A percentile compares a stretch with the other conserved stretches of the same genome.
Evolutionary conservation across 2,113 vertebrate species (phyloP).

Genomic region (Eublepharis macularius): DNA sequence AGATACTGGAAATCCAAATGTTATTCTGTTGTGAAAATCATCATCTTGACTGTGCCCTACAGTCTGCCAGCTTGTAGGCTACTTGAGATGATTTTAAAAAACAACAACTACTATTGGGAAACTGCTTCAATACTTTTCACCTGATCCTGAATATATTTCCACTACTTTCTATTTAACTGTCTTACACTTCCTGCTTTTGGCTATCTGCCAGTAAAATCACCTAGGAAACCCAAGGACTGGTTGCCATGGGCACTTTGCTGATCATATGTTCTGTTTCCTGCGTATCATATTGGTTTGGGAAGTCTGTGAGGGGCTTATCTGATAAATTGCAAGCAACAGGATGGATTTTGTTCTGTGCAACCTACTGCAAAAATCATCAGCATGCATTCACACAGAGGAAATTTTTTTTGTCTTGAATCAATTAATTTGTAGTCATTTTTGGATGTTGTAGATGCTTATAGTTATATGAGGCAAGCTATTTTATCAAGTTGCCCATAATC

Average conservation of each 20-base stretch:
- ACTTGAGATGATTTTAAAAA: neutral
- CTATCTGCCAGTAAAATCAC: slow-evolving; percentile 61
- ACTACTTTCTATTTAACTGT: slow-evolving; percentile 46
- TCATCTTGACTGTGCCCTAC: neutral
- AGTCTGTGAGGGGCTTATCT: neutral
- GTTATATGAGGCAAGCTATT: neutral
- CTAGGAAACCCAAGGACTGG: slow-evolving; percentile 66
- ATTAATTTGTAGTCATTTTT: neutral
- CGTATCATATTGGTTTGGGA: slow-evolving; percentile 15
- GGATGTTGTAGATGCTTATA: neutral
- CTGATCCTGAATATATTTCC: slow-evolving; percentile 50
- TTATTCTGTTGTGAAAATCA: neutral
- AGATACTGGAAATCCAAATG: neutral
- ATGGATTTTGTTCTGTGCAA: neutral
- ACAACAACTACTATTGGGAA: neutral
- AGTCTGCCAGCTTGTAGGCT: neutral
- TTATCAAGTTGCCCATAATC: neutral
- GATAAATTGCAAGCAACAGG: neutral
- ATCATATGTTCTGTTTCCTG: slow-evolving; percentile 39
- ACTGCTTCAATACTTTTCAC: neutral
- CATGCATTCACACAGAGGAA: neutral
- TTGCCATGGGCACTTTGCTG: slow-evolving; percentile 67
- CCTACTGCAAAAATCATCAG: neutral
- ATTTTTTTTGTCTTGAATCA: neutral
- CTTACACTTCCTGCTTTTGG: slow-evolving; percentile 41